Percentiles rank a stretch among this genome's conserved stretches.
Conservation (phyloP, 2,797 vertebrate species). For the Lycodopsis pacificus region DNA sequence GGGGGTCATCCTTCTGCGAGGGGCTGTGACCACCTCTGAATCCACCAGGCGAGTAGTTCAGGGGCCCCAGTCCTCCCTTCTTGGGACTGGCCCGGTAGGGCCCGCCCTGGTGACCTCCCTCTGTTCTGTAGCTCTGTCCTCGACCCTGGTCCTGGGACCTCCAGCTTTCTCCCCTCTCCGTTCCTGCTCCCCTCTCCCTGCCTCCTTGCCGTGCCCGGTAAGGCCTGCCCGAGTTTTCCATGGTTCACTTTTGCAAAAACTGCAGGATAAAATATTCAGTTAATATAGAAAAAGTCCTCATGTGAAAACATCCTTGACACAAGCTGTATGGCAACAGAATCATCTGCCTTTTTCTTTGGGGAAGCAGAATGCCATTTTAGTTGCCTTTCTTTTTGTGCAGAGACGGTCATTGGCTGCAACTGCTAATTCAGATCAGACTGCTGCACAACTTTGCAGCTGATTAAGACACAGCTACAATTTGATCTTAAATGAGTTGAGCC, state of each 20-base stretch:
- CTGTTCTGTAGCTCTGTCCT: conserved; percentile 82
- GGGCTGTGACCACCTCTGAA: conserved; percentile 83
- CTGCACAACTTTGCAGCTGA: not conserved
- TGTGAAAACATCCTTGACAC: not conserved
- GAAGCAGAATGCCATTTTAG: not conserved
- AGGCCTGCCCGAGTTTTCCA: conserved; percentile 88
- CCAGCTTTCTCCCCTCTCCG: conserved; percentile 82
- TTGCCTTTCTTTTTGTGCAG: not conserved
- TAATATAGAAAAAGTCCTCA: not conserved
- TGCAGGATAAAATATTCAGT: conserved; percentile 39
- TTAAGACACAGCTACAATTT: not conserved
- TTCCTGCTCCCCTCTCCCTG: conserved; percentile 78
- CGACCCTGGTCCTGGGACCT: conserved; percentile 80
- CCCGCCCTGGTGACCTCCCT: conserved; percentile 76
- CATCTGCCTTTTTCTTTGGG: not conserved
- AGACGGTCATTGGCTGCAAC: not conserved
- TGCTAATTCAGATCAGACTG: not conserved
- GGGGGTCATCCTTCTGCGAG: conserved; percentile 83
- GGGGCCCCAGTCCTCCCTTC: conserved; percentile 77
- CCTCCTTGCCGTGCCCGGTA: conserved; percentile 80
- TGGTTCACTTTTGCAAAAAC: conserved; percentile 80
- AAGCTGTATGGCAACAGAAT: not conserved
- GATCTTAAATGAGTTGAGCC: not conserved
- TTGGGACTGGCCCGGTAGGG: conserved; percentile 83
- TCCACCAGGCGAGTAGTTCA: conserved; percentile 82